Evolutionary conservation across 1,140 invertebrate genomes (phyloP), one percentile per base, ranked within the genome.

Genomic region (Platorchestia sp.): DNA sequence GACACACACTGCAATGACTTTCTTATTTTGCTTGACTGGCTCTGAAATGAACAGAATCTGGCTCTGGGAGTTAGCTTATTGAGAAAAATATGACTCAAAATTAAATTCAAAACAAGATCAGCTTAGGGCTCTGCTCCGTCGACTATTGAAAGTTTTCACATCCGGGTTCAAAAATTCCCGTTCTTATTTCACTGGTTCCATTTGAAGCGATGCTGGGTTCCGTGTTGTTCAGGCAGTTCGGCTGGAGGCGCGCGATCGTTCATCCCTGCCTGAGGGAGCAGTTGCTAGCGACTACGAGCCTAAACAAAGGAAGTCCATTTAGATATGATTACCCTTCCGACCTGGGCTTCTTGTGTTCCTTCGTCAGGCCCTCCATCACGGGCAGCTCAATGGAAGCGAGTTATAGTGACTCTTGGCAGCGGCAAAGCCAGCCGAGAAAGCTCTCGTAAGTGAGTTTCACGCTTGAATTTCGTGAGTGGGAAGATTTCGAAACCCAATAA

Each of bases 301-400:
- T 93, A 93, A 93, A 93, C 91, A 93, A 93, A 93, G 45, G 45
- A 93, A 93, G 19, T 93, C 91, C 91, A 93, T 93, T 93, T 93
- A 93, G 91, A 93, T 93, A 45, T 93, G 91, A 93, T 93, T 93
- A 93, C 91, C 91, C 91, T 93, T 93, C 91, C 91, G 91, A 93
- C 91, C 91, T 45, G 44, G 47, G 91, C 91, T 93, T 93, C 91
- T 93, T 93, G 87, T 93, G 91, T 47, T 93, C 91, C 44, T 42
- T 93, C 44, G 43, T 44, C 3, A 45, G 91, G 44, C 45, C 14
- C 45, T 93, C 45, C 91, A 47, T 93, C 91, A 93, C 91, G 1
- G 19, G 45, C 7, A n/a, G 40, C 91, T 93, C 91, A 93, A 93
- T 93, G 91, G 91, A 44, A 44, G 87, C 41, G 44, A 93, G 45